A percentile compares a stretch with the other conserved stretches of the same genome.
phyloP scores from a whole-genome alignment of 2,113 vertebrate species.

The Lanius ludovicianus region DNA sequence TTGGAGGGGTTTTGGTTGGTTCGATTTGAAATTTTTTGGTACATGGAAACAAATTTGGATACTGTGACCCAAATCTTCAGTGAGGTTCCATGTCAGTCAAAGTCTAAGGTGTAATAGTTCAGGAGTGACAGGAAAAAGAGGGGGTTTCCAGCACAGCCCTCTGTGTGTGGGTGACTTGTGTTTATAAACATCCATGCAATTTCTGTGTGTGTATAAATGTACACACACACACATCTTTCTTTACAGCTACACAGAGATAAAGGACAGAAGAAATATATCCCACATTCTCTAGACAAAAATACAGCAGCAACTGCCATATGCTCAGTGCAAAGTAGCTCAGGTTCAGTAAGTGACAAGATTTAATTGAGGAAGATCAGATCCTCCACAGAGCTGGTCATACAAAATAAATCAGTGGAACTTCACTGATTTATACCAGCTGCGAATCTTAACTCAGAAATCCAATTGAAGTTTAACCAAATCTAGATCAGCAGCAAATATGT shows the following conservation, averaged over 20 bases:
- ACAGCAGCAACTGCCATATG: not conserved
- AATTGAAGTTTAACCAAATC: not conserved
- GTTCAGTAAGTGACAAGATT: not conserved
- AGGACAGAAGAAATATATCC: not conserved
- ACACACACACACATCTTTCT: not conserved
- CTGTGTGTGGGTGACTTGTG: not conserved
- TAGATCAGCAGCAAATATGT: not conserved
- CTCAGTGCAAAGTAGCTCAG: not conserved
- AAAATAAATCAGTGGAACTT: not conserved
- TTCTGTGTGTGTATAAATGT: not conserved
- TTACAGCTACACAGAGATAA: not conserved
- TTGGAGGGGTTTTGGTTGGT: not conserved
- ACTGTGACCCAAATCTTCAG: not conserved
- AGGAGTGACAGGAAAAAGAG: not conserved
- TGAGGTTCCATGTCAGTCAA: not conserved
- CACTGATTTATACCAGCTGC: not conserved
- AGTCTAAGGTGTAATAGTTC: not conserved
- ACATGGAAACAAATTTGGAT: not conserved
- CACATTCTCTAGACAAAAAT: not conserved
- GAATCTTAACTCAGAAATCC: not conserved
- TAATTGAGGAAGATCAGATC: not conserved
- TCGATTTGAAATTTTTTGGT: not conserved
- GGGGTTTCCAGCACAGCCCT: not conserved
- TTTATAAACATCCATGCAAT: not conserved
- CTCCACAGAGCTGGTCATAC: not conserved